Evolutionary conservation across 2,888 invertebrate species (phyloP).

Genomic region (Himalopsyche japonica): DNA sequence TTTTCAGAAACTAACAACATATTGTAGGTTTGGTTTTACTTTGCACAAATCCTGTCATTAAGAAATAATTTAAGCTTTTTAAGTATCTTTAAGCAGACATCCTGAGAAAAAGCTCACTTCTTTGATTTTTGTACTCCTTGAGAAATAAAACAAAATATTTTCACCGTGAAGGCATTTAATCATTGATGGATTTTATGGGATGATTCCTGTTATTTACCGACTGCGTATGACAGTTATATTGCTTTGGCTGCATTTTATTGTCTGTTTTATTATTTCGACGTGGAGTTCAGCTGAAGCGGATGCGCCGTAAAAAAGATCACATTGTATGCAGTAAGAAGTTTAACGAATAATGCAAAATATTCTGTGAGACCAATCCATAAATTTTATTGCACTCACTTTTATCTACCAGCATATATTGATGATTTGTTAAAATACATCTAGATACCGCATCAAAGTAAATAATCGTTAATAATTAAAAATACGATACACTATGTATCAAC

Average conservation of each 20-base stretch:
- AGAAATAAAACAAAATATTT: constrained; percentile 3
- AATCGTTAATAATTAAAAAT: too few relatives aligned
- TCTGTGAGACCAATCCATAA: background rate
- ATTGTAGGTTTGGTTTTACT: too few relatives aligned
- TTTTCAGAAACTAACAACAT: too few relatives aligned
- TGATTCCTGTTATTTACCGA: constrained; percentile 30
- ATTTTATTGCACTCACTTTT: background rate
- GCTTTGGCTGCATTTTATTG: constrained; percentile 37
- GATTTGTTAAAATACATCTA: background rate
- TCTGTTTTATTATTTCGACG: constrained; percentile 30
- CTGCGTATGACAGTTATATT: constrained; percentile 36
- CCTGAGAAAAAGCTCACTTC: background rate
- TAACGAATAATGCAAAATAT: background rate
- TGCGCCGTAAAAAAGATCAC: constrained; percentile 1
- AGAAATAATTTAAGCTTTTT: too few relatives aligned
- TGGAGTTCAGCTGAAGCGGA: background rate
- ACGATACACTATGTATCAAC: too few relatives aligned
- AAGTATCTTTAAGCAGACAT: too few relatives aligned
- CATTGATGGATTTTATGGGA: constrained; percentile 18
- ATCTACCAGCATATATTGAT: background rate
- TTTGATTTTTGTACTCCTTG: background rate
- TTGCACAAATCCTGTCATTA: too few relatives aligned
- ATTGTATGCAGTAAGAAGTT: background rate
- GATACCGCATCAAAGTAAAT: too few relatives aligned
- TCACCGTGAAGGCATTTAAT: constrained; percentile 13